Percentiles rank a stretch among this genome's conserved stretches.
Conservation (phyloP, 2,797 vertebrate species). For the Phaenicophaeus curvirostris region DNA sequence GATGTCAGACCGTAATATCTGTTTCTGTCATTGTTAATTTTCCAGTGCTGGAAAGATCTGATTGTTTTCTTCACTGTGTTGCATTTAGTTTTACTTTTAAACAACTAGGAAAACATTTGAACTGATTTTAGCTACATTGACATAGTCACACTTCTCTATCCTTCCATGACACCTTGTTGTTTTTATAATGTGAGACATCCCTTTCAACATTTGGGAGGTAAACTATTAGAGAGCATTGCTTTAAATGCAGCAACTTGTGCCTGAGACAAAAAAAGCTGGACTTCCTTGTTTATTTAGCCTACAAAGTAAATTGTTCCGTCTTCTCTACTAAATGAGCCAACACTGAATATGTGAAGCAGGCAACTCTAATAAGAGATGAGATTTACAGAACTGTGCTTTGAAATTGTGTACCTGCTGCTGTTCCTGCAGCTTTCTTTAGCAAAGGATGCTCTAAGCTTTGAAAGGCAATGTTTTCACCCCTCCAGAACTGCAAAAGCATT, state of each 20-base stretch:
- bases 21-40: not conserved
- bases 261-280: not conserved
- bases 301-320: not conserved
- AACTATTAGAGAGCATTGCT: not conserved
- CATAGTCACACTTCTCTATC: not conserved
- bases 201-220: not conserved
- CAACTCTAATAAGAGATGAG: not conserved
- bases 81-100: not conserved
- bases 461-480: not conserved
- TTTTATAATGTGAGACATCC: not conserved
- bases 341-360: not conserved
- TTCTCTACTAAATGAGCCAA: not conserved
- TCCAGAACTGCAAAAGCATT: not conserved
- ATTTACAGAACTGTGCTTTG: not conserved
- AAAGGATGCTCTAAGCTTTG: not conserved
- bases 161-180: not conserved
- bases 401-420: not conserved
- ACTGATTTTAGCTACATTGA: not conserved
- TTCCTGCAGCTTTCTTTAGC: not conserved
- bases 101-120: not conserved
- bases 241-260: not conserved
- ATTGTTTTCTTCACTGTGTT: constrained; percentile 12
- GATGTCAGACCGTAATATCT: not conserved
- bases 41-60: not conserved
- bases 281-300: not conserved